A percentile compares a stretch with the other conserved stretches of the same genome.
Conservation (phyloP, 1,140 invertebrate species). For the Rhyzopertha dominica region DNA sequence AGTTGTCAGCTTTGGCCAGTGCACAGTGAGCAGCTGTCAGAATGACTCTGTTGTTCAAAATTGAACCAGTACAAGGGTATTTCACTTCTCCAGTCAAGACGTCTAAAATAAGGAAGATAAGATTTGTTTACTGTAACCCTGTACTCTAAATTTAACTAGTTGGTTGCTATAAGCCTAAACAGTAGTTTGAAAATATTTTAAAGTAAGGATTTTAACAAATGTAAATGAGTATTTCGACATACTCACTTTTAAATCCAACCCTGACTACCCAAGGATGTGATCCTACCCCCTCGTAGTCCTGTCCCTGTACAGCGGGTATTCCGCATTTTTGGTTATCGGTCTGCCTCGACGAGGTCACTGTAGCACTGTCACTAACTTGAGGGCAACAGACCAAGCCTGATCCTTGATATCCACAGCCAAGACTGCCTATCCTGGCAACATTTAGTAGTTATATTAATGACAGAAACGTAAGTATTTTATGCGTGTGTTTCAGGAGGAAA, state of each 20-base stretch:
- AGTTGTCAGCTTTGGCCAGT: constrained; percentile 60
- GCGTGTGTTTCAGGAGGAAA: background rate
- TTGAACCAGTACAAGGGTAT: constrained; percentile 64
- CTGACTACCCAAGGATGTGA: constrained; percentile 62
- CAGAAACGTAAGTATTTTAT: constrained; percentile 5
- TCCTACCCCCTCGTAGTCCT: constrained; percentile 59
- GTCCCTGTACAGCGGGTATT: constrained; percentile 55
- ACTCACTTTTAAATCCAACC: constrained; percentile 60
- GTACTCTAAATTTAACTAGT: no score
- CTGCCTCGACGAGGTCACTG: constrained; percentile 18
- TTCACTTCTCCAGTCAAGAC: constrained; percentile 55
- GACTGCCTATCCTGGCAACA: constrained; percentile 35
- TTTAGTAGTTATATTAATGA: background rate
- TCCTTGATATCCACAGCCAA: constrained; percentile 46
- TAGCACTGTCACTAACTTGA: constrained; percentile 13
- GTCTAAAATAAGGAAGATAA: constrained; percentile 45
- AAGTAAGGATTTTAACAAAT: background rate
- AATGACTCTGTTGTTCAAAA: constrained; percentile 57
- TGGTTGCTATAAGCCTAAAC: background rate
- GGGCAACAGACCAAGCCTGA: constrained; percentile 47
- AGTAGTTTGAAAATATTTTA: constrained; percentile 1
- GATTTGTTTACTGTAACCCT: no score
- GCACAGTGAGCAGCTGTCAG: constrained; percentile 69
- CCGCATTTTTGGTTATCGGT: constrained; percentile 50
- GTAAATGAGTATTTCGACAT: background rate